phyloP scores from a whole-genome alignment of 2,113 vertebrate species.

The Lophotis ruficrista region DNA sequence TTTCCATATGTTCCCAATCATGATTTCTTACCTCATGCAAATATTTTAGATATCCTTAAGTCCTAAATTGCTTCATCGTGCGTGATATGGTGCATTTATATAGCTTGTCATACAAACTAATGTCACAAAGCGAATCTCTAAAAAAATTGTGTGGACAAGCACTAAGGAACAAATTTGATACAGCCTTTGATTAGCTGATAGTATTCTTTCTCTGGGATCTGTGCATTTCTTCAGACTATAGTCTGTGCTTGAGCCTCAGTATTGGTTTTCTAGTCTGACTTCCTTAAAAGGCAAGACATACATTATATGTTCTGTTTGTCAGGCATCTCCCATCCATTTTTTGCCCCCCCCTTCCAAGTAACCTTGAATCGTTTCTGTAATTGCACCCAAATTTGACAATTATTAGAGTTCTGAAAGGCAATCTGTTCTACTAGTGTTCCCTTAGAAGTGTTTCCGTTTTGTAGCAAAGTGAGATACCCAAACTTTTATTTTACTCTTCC shows the following conservation, averaged over 20 bases:
- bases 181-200: not conserved
- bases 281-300: not conserved
- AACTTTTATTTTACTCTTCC: not conserved
- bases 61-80: not conserved
- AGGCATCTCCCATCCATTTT: not conserved
- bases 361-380: not conserved
- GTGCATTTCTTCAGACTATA: not conserved
- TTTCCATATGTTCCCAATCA: not conserved
- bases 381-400: not conserved
- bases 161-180: not conserved
- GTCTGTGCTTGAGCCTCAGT: not conserved
- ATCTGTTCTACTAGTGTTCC: not conserved
- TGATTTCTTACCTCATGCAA: not conserved
- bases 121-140: not conserved
- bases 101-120: not conserved
- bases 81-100: not conserved
- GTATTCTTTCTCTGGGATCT: not conserved
- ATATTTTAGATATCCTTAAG: not conserved
- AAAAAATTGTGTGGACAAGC: not conserved
- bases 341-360: not conserved
- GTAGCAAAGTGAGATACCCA: not conserved
- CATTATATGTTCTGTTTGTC: not conserved
- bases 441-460: not conserved
- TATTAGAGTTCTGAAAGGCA: not conserved
- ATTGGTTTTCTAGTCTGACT: not conserved